These are phyloP conservation scores for Diogma glabrata DNA, from an alignment of 2,888 invertebrate genomes.

Conservation along the genomic window DNA sequence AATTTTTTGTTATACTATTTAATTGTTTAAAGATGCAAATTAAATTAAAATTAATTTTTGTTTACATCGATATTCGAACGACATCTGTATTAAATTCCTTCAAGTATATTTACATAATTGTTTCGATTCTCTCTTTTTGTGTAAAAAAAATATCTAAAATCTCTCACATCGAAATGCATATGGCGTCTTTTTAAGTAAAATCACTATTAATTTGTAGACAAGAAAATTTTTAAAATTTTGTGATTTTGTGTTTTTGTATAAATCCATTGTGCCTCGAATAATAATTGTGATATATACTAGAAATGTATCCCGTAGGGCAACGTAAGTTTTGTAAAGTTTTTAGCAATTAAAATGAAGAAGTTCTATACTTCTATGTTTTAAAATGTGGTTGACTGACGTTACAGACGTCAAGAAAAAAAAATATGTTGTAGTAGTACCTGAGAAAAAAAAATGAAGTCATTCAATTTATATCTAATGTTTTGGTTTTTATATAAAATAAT, in stretches of 20 bases:
- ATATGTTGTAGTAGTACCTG: neutral
- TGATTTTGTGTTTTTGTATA: constrained; percentile 30
- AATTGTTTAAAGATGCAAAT: too few species aligned
- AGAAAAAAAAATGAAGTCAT: neutral
- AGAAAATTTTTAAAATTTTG: constrained; percentile 19
- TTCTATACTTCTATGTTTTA: constrained; percentile 2
- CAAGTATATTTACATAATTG: too few species aligned
- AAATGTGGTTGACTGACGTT: constrained; percentile 8
- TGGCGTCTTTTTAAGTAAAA: constrained; percentile 15
- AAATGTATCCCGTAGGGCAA: constrained; percentile 57
- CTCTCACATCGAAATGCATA: constrained; percentile 10
- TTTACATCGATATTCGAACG: too few species aligned
- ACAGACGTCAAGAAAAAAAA: neutral
- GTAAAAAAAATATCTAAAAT: neutral
- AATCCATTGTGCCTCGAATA: constrained; percentile 22
- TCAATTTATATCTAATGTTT: too few species aligned
- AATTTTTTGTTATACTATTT: too few species aligned
- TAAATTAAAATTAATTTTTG: too few species aligned
- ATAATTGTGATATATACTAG: constrained; percentile 23
- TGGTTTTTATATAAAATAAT: too few species aligned
- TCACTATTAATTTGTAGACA: constrained; percentile 11
- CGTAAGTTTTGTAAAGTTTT: constrained; percentile 40
- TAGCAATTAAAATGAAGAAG: neutral
- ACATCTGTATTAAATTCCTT: too few species aligned
- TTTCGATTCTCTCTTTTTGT: too few species aligned